Base-by-base conservation (phyloP, 2,888 invertebrate genomes). In the Sinohyriopsis cumingii region DNA sequence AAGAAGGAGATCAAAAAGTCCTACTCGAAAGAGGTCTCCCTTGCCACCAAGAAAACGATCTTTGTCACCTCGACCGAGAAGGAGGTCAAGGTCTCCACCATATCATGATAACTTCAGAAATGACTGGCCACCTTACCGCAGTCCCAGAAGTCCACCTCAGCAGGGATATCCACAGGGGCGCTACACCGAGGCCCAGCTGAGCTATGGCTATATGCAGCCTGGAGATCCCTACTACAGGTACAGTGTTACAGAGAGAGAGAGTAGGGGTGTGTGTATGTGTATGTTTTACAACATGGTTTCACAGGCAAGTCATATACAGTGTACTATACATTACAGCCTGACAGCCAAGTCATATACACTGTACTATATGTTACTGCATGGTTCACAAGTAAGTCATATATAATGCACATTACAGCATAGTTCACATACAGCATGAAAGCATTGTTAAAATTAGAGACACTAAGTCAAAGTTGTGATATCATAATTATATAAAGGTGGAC, bases 11-110 rank as follows among this genome's bases (percentile, higher is more conserved):
- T 72, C 71, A 55, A 61, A 69, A 55, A 57, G 55, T 18, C 53
- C 66, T 53, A 59, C 68, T 54, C 66, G 63, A 25, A 25, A 54
- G 45, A 67, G 72, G 33, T 73, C 76, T 19, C 67, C 64, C 5
- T 55, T 63, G 59, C 59, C 67, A n/a, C 66, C 75, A 45, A 70
- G 77, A 24, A 73, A 72, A 55, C 68, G 75, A 20, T 78, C 80
- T 33, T 61, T 77, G 56, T 73, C 74, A 60, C 66, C 67, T 20
- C 70, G 76, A 9, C 73, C 59, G 15, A 61, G 71, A 63, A 59
- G 69, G 15, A 68, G 73, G 60, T 73, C 81, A 59, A 73, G 73
- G 65, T 72, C 78, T 57, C 65, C 68, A 59, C 54, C 22, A 19
- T 69, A 65, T 53, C 55, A 63, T 22, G 53, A 54, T 64, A 54